A percentile compares a stretch with the other conserved stretches of the same genome.
These are phyloP conservation scores for Steinernema khuongi DNA, from an alignment of 1,140 invertebrate genomes.

Conservation along the genomic window DNA sequence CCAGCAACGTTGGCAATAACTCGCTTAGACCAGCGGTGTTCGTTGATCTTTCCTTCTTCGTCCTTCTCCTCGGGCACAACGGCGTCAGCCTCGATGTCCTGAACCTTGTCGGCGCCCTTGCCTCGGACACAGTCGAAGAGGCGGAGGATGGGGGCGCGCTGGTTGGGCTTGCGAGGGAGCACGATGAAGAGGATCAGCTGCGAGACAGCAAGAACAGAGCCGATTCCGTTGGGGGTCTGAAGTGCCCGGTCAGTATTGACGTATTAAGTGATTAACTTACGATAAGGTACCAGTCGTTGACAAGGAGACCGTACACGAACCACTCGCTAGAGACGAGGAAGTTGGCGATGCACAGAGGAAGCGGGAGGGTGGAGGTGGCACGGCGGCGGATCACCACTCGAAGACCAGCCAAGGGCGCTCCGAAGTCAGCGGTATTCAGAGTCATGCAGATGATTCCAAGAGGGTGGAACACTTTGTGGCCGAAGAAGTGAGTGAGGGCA, in stretches of 20 bases:
- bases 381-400: slow-evolving; percentile 53
- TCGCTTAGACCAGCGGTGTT: neutral
- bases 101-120: slow-evolving; percentile 26
- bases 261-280: slow-evolving; percentile 43
- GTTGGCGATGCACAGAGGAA: slow-evolving; percentile 58
- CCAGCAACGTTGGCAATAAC: slow-evolving; percentile 27
- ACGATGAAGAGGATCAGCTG: slow-evolving; percentile 56
- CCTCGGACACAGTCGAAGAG: slow-evolving; percentile 39
- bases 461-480: slow-evolving; percentile 55
- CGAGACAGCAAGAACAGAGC: slow-evolving; percentile 46
- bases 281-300: slow-evolving; percentile 55
- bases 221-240: slow-evolving; percentile 56
- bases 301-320: slow-evolving; percentile 55
- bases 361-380: slow-evolving; percentile 56
- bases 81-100: slow-evolving; percentile 24
- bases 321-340: slow-evolving; percentile 57
- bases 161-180: slow-evolving; percentile 52
- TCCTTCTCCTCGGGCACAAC: slow-evolving; percentile 5
- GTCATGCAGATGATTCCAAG: slow-evolving; percentile 55
- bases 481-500: slow-evolving; percentile 48
- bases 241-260: slow-evolving; percentile 22
- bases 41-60: slow-evolving; percentile 1
- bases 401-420: slow-evolving; percentile 53
- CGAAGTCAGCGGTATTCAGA: slow-evolving; percentile 56
- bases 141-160: slow-evolving; percentile 46